Evolutionary conservation across 2,888 invertebrate genomes (phyloP).

Genomic region (Pammene aurita): DNA sequence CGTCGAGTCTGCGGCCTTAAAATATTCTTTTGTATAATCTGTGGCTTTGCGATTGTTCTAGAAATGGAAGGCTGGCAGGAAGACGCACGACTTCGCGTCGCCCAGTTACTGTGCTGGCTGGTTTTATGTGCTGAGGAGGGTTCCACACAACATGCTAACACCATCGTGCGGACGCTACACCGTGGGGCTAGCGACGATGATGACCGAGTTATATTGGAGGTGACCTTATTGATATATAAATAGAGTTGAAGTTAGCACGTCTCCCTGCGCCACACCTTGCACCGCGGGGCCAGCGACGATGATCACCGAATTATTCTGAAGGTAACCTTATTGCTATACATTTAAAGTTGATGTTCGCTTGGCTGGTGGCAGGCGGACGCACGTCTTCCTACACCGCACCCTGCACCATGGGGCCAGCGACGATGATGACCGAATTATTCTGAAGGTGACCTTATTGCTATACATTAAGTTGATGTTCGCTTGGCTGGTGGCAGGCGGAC

Average conservation of each 20-base stretch:
- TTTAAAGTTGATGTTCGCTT: no score
- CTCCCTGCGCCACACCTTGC: no score
- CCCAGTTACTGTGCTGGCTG: constrained; percentile 88
- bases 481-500: constrained; percentile 47
- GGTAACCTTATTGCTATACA: no score
- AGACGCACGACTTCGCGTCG: constrained; percentile 86
- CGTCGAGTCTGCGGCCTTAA: no score
- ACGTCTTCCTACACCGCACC: no score
- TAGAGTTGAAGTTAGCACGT: background rate
- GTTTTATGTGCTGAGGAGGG: constrained; percentile 89
- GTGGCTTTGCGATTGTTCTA: constrained; percentile 41
- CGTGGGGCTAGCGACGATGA: constrained; percentile 85
- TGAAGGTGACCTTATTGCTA: no score
- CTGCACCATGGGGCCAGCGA: no score
- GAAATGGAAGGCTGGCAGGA: constrained; percentile 92
- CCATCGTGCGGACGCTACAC: constrained; percentile 79
- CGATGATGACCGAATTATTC: no score
- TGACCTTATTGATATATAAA: background rate
- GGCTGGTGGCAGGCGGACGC: constrained; percentile 55
- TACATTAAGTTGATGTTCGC: no score
- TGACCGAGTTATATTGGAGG: constrained; percentile 16
- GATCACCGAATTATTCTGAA: no score
- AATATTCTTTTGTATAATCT: no score
- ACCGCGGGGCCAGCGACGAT: no score
- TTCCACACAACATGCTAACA: constrained; percentile 86